Base-by-base conservation (phyloP, 1,140 invertebrate genomes). In the Tetranychus cinnabarinus region DNA sequence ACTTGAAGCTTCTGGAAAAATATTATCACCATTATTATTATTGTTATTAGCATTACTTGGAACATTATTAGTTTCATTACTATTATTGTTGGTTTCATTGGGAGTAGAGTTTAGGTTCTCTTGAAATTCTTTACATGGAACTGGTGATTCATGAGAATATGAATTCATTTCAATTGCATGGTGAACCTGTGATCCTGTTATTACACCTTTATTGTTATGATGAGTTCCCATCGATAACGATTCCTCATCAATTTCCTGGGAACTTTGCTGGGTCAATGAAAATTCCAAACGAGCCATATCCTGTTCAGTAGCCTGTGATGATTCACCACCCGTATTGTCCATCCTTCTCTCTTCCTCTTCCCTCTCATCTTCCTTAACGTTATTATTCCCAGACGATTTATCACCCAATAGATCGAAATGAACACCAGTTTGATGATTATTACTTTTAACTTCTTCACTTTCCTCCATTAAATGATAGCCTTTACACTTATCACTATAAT, bases 191-290 rank as follows among this genome's bases (percentile, higher is more conserved):
- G 23, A 23, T 23, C 23, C 23, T 23, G 23, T 23, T 23, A 23
- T 23, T 23, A 23, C 23, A 23, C 23, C 23, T 23, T 23, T n/a
- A n/a, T 52, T 33, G 8, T n/a, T 52, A 56, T 34, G 6, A 36
- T 56, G 37, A 13, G 55, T 15, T 39, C 33, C 35, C 37, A 64
- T 63, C 4, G 57, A 63, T 48, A 64, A 50, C 45, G 63, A 64
- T 34, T 64, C 63, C 31, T 64, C 63, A 37, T 64, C 63, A 45
- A 63, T 47, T 37, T 63, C 58, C 55, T 64, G 61, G 5, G 63
- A 64, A 56, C 56, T 64, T 47, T 64, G 63, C 39, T 64, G 61
- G 39, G 58, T 48, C 8, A 64, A 46, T 33, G 55, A 52, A 35
- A 64, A 64, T 47, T 61, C 57, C 15, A 56, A 64, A 46, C 48